Evolutionary conservation across 2,113 vertebrate genomes (phyloP), one percentile per base, ranked within the genome.

Genomic region (Sterrhoptilus dennistouni): DNA sequence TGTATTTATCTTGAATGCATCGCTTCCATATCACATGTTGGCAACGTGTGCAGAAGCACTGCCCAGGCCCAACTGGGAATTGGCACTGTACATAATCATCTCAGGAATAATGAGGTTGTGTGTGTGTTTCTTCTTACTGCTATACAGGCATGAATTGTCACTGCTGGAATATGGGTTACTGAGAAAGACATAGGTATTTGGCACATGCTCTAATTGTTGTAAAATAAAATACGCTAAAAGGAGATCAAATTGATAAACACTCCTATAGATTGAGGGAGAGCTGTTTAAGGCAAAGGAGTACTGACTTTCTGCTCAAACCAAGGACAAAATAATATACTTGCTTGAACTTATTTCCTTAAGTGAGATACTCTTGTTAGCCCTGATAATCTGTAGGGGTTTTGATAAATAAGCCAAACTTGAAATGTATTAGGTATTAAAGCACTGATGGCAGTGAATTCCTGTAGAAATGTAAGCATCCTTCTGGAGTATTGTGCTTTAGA

Each of bases 11-110:
- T 97, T 99, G 96, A 99, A 99, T 66, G 99, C 99, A 90, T 99
- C 99, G 17, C 98, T 99, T 97, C 99, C 99, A 4, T 99, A 99
- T 96, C 99, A 99, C 97, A 99, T 99, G 99, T 95, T 99, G 96
- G 99, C 99, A 71, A 89, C 98, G 2, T 99, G 99, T 97, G 98
- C 99, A 70, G 99, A 99, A 97, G 99, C 98, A 6, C 98, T 99
- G 22, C 99, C 99, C 93, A 98, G 99, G 70, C 99, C 99, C 35
- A 99, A 97, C 97, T 99, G 99, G 99, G 99, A 99, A 83, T 91
- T 99, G 96, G 98, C 99, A 85, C 98, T 99, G 84, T 99, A 99
- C 97, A 97, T 99, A 93, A 97, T 98, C 87, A 98, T 99, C 98
- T 99, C 99, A 97, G 98, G 99, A 96, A 98, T 99, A 91, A 99